Base-by-base conservation (phyloP, 2,888 invertebrate genomes). In the Mimachlamys varia region DNA sequence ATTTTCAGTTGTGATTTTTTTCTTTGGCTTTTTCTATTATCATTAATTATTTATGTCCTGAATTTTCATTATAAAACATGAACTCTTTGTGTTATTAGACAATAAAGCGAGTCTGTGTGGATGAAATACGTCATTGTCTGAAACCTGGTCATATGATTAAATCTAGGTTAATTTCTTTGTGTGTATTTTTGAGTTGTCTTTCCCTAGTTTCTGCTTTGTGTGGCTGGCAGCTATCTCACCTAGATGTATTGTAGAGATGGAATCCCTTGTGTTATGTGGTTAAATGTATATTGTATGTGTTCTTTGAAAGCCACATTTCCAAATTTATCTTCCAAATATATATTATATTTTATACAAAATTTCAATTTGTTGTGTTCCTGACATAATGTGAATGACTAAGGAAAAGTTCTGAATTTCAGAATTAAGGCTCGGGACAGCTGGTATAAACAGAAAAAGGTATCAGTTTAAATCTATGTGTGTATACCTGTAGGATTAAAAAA, bases 121-220 rank as follows among this genome's bases (percentile, higher is more conserved):
- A 58, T 58, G 58, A 58, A 58, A 22, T 58, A n/a, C n/a, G 4
- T 58, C 22, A 58, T 58, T 58, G 58, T 76, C 76, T 19, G 22
- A 76, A 76, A 76, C 15, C 7, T 76, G 62, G 62, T 62, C n/a
- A n/a, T 76, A 76, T 76, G 76, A 76, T 76, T 76, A 76, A 76
- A 76, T 76, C 17, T 76, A 76, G 76, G 33, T 76, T 76, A 33
- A 76, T 76, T 76, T 76, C 76, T 76, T 76, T 76, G 76, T 27
- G 27, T 76, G 76, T 76, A 76, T 76, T 76, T 76, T 76, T 76
- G 76, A 76, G 76, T 76, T 76, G 33, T 76, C 33, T 76, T 76
- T 76, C 76, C 33, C 27, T 76, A 7, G 58, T 19, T 19, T 58
- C 22, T 58, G 58, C 76, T 76, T 33, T 33, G 76, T 76, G 53